Evolutionary conservation across 2,113 vertebrate genomes (phyloP), one percentile per base, ranked within the genome.

Genomic region (Microtus richardsoni): DNA sequence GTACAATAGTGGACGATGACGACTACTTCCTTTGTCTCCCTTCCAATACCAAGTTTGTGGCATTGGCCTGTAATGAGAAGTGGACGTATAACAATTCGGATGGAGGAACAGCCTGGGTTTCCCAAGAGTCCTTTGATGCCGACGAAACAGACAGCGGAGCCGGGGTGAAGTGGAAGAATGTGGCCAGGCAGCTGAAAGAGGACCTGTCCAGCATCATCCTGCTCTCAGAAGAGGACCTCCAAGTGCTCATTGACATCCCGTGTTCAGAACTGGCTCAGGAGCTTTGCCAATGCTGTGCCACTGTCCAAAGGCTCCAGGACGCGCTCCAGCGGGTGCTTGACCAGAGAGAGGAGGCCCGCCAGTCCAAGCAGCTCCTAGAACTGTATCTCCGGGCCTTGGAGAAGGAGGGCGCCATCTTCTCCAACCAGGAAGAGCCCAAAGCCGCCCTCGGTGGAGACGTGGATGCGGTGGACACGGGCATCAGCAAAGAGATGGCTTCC

Each of bases 281-380:
- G 47, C 47, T 49, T 49, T 49, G 47, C 47, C 47, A 49, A 49
- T 11, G 47, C 47, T 49, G 47, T 49, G 47, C 47, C 86, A 98
- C 98, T 71, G 97, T 98, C 0, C 98, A 98, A 1, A 97, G 97
- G 2, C 98, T 99, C 39, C 99, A 99, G 98, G 97, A 98, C 86
- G 99, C 99, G 0, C 97, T 99, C 68, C 99, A 99, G 98, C 98
- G 98, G 88, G 98, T 98, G 28, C 98, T 99, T 94, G 99, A 99
- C 98, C 98, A 98, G 64, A 98, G 98, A 52, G 99, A 99, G 91
- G 99, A 99, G 83, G 99, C 99, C 95, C 98, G 99, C 0, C 99
- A 99, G 98, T 99, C 99, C 58, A 99, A 96, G 95, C 99, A 99
- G 95, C 98, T 99, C 75, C 98, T 99, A 47, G 96, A 99, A 91